Base-by-base conservation (phyloP, 1,140 invertebrate genomes). In the Aphidius gifuensis region DNA sequence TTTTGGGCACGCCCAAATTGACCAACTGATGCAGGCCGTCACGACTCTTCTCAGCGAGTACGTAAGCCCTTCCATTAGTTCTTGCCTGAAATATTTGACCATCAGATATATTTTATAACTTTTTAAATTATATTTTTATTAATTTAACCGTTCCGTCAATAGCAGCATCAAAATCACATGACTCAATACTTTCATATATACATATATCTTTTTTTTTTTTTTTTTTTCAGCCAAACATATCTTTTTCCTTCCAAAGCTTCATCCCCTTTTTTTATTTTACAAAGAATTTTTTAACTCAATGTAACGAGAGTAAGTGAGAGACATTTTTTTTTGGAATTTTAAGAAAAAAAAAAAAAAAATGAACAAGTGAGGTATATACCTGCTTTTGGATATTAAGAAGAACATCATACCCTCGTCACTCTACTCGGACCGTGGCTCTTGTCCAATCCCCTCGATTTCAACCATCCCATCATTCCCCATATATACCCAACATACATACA, bases 341-440 rank as follows among this genome's bases (percentile, higher is more conserved):
- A 32, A n/a, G 49, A 60, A 23, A 55, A 49, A 45, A 56, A 47
- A 39, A 56, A 54, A 57, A 23, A 42, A 65, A 23, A 47, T 21
- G 46, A 62, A 65, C 53, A 49, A 55, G 64, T 21, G 50, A 43
- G 53, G 48, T 56, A 46, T 78, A 75, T 79, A 79, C 76, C 77
- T 79, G 77, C 76, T 73, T 74, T 72, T 74, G 72, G 75, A 76
- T 76, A 78, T 78, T 80, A 77, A 78, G 76, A 72, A 72, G 71
- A 78, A 76, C 76, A 77, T 78, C 76, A 77, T 78, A 80, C 78
- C 78, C 78, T 78, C 76, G 75, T 80, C 78, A 80, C 73, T 78
- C 16, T 32, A 32, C 23, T 32, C 74, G 74, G 74, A 72, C 75
- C 61, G 46, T 70, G 70, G 68, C 58, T 65, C 64, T 68, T 58